phyloP scores from a whole-genome alignment of 2,113 vertebrate genomes.

The Aepyceros melampus region DNA sequence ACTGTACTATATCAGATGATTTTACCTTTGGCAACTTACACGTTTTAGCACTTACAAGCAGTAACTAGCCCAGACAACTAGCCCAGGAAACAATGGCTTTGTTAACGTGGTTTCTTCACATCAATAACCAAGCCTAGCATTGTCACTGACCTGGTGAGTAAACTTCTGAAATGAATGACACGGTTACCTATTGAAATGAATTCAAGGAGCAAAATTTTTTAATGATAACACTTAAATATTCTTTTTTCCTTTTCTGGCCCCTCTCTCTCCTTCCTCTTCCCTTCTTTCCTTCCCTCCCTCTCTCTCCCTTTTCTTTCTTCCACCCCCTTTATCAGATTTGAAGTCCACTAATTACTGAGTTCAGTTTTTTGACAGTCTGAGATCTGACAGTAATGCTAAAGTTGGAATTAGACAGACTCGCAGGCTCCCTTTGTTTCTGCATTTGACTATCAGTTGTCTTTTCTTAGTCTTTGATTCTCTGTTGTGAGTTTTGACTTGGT shows the following conservation, averaged over 20 bases:
- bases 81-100: background rate
- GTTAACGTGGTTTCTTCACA: background rate
- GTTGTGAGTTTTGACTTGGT: constrained; percentile 75
- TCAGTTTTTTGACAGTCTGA: background rate
- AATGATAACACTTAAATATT: background rate
- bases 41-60: background rate
- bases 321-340: background rate
- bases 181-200: background rate
- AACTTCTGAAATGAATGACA: background rate
- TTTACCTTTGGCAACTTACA: background rate
- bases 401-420: constrained; percentile 7
- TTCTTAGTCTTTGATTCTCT: constrained; percentile 67
- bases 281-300: background rate
- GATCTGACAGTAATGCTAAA: constrained; percentile 38
- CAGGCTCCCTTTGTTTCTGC: constrained; percentile 34
- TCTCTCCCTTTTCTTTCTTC: background rate
- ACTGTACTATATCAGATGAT: background rate
- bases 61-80: background rate
- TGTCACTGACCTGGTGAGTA: background rate
- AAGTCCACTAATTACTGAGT: background rate
- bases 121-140: background rate
- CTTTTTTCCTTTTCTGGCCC: background rate
- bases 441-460: constrained; percentile 72
- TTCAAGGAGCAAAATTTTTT: background rate
- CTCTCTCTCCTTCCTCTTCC: background rate